Evolutionary conservation across 2,797 vertebrate genomes (phyloP).

Genomic region (Craterocephalus amniculus): DNA sequence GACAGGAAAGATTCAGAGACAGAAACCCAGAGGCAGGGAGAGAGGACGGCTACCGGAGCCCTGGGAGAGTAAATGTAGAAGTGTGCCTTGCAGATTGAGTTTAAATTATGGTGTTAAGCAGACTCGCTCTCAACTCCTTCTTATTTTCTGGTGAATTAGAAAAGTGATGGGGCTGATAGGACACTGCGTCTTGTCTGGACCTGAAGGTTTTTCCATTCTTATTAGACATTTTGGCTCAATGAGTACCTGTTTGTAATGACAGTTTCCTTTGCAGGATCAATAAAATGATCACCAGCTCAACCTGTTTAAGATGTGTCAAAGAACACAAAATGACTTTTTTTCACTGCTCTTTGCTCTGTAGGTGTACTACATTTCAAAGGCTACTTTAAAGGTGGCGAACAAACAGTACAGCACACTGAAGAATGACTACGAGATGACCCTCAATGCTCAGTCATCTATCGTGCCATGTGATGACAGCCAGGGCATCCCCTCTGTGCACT

Average conservation of each 20-base stretch:
- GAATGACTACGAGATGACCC: conserved; percentile 84
- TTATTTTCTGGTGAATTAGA: conserved; percentile 76
- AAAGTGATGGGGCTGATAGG: conserved; percentile 65
- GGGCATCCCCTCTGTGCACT: conserved; percentile 88
- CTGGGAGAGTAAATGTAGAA: conserved; percentile 64
- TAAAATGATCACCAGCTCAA: conserved; percentile 15
- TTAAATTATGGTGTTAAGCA: conserved; percentile 67
- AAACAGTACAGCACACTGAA: conserved; percentile 92
- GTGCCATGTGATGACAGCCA: conserved; percentile 87
- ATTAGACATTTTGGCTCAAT: conserved; percentile 40
- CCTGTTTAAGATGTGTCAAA: conserved; percentile 1
- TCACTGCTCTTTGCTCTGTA: conserved; percentile 59
- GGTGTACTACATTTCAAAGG: conserved; percentile 93
- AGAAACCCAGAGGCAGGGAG: conserved; percentile 31
- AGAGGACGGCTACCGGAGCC: conserved; percentile 26
- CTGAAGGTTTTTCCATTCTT: conserved; percentile 41
- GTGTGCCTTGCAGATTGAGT: conserved; percentile 62
- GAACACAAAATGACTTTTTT: conserved; percentile 25
- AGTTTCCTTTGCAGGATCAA: conserved; percentile 47
- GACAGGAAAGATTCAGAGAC: conserved; percentile 18
- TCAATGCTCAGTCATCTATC: conserved; percentile 85
- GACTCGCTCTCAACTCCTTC: conserved; percentile 55
- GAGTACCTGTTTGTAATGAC: conserved; percentile 34
- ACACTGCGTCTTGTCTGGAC: conserved; percentile 50
- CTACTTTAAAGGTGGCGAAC: conserved; percentile 90